These are phyloP conservation scores for Xiphophorus hellerii DNA, from an alignment of 2,113 vertebrate genomes.

Conservation along the genomic window DNA sequence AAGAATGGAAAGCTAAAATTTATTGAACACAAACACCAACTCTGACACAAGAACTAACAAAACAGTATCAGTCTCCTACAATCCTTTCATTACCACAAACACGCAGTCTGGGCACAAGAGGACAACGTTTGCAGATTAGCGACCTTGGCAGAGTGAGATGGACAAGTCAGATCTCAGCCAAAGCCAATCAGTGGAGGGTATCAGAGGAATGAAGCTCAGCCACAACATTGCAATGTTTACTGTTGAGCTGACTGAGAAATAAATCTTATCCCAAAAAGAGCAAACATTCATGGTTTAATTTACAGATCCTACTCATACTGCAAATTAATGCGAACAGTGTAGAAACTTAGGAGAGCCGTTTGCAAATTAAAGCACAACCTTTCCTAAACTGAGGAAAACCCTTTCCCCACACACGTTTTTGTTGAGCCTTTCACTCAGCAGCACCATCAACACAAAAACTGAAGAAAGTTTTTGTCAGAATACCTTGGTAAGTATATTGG, in stretches of 20 bases:
- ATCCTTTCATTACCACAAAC: conserved; percentile 3
- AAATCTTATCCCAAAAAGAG: background rate
- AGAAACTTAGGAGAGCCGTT: background rate
- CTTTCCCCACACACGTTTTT: background rate
- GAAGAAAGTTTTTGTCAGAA: background rate
- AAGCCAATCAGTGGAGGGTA: conserved; percentile 36
- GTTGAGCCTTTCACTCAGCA: no score
- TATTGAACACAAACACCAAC: background rate
- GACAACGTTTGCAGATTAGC: conserved; percentile 29
- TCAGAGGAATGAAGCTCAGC: conserved; percentile 2
- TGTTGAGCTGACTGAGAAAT: background rate
- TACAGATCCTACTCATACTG: background rate
- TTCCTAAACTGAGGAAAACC: background rate
- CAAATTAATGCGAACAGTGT: background rate
- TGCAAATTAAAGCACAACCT: background rate
- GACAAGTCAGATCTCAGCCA: conserved; percentile 28
- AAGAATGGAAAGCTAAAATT: background rate
- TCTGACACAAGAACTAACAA: background rate
- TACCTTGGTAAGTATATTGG: background rate
- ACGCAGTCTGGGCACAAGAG: conserved; percentile 20
- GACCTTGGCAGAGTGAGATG: conserved; percentile 8
- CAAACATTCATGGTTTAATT: background rate
- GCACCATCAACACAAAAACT: no score
- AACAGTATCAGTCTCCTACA: background rate
- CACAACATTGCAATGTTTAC: conserved; percentile 18